These are phyloP conservation scores for Drosophila barbarae DNA, from an alignment of 2,888 invertebrate species.

Conservation along the genomic window DNA sequence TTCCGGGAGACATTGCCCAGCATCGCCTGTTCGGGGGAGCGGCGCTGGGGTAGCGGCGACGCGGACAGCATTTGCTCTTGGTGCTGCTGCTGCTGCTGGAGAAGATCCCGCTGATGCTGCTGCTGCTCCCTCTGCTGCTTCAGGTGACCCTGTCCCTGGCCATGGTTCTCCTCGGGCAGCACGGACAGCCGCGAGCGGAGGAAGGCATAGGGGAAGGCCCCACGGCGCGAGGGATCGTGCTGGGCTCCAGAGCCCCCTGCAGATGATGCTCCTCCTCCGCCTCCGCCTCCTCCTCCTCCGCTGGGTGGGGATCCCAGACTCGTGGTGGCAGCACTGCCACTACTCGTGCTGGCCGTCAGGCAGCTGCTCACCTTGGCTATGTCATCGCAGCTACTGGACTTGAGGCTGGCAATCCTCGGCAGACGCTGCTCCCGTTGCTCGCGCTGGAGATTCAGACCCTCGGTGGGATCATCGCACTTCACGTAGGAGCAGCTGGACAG, in stretches of 20 bases:
- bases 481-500: conserved; percentile 85
- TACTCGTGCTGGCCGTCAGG: conserved; percentile 59
- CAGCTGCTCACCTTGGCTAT: conserved; percentile 82
- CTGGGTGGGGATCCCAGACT: conserved; percentile 54
- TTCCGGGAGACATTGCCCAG: conserved; percentile 78
- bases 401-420: conserved; percentile 77
- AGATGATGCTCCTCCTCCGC: neutral
- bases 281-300: conserved; percentile 12
- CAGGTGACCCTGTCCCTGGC: conserved; percentile 79
- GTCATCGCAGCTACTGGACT: conserved; percentile 87
- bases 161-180: conserved; percentile 86
- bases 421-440: conserved; percentile 54
- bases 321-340: conserved; percentile 33
- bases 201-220: conserved; percentile 88
- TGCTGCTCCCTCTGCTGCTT: conserved; percentile 58
- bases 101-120: conserved; percentile 74
- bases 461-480: conserved; percentile 90
- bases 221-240: conserved; percentile 81
- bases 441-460: conserved; percentile 84
- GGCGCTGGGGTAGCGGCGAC: conserved; percentile 71
- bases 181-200: conserved; percentile 88
- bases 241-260: conserved; percentile 15
- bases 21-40: conserved; percentile 77
- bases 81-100: conserved; percentile 42
- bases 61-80: conserved; percentile 50